Base-by-base conservation (phyloP, 2,888 invertebrate species). In the Theristus sp. region DNA sequence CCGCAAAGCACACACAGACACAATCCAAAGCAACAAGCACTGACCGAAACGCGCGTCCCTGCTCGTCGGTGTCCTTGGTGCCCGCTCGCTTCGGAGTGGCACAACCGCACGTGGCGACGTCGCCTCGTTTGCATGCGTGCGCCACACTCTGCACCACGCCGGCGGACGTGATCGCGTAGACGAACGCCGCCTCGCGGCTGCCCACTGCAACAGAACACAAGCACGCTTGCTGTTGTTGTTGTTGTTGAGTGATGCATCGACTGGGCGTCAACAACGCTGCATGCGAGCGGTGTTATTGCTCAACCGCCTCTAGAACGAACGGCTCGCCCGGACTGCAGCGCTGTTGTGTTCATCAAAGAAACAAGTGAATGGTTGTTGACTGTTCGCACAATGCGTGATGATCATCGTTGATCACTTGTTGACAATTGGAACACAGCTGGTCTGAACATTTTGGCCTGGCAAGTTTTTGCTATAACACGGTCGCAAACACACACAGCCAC, bases 71-170 rank as follows among this genome's bases (percentile, higher is more conserved):
- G 17, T 27, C 27, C 3, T 3, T 54, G 3, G 13, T 54, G 6
- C 54, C 54, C 2, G 13, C 28, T 2, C 3, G 24, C 1, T 2
- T 3, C 25, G 46, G 31, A n/a, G 1, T n/a, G 31, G 30, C 31
- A 74, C 89, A 89, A 66, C 86, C 84, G 73, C 89, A 89, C 47
- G 84, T 80, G 30, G 86, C 84, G 66, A 91, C 84, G 75, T 87
- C 87, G 59, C 91, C 79, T 26, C 25, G 1, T 67, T 88, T 86
- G 78, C 94, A 94, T 55, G 90, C 88, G 61, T 86, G 84, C 64
- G 90, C 87, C 62, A 94, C 82, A 57, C 89, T 84, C 74, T 89
- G 89, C 60, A 89, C 85, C 58, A 90, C 88, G 24, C 90, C 94
- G 0, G 93, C 91, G 59, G 89, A 86, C 64, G 86, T 85, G 71